phyloP scores from a whole-genome alignment of 30 jellyfish, hydroid and myxozoan species.

The Cassiopea andromeda region DNA sequence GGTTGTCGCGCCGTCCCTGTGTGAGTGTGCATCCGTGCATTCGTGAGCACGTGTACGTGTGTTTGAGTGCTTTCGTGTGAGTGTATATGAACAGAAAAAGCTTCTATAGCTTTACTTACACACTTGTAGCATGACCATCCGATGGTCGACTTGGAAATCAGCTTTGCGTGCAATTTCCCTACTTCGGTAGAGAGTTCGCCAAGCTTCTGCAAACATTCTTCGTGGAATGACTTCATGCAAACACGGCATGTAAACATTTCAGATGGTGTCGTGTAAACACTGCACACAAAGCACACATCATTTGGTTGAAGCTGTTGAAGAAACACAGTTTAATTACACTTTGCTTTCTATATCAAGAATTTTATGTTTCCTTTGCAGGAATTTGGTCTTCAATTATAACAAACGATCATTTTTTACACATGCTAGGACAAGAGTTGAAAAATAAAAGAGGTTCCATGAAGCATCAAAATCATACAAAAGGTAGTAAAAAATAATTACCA shows the following conservation, averaged over 20 bases:
- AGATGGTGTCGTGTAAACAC: slow-evolving; percentile 71
- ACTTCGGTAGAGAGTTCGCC: slow-evolving; percentile 77
- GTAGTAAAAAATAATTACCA: no score
- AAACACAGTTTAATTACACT: neutral
- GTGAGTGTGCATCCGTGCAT: no score
- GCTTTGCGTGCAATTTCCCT: slow-evolving; percentile 61
- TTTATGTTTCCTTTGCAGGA: neutral
- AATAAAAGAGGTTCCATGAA: no score
- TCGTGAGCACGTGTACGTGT: neutral
- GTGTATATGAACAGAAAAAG: neutral
- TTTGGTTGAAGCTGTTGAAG: slow-evolving; percentile 68
- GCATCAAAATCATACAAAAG: no score
- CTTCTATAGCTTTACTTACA: slow-evolving; percentile 34
- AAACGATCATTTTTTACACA: no score
- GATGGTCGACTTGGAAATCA: slow-evolving; percentile 59
- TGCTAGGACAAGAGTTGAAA: no score
- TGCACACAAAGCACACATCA: slow-evolving; percentile 77
- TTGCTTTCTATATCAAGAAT: neutral
- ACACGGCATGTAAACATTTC: slow-evolving; percentile 79
- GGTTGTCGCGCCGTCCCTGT: no score
- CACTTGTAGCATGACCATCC: slow-evolving; percentile 87
- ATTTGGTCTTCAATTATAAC: no score
- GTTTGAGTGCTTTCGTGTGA: neutral
- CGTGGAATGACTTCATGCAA: slow-evolving; percentile 83
- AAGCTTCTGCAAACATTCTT: slow-evolving; percentile 76